Conservation (phyloP, 1,140 invertebrate species). For the Leucophenga varia region DNA sequence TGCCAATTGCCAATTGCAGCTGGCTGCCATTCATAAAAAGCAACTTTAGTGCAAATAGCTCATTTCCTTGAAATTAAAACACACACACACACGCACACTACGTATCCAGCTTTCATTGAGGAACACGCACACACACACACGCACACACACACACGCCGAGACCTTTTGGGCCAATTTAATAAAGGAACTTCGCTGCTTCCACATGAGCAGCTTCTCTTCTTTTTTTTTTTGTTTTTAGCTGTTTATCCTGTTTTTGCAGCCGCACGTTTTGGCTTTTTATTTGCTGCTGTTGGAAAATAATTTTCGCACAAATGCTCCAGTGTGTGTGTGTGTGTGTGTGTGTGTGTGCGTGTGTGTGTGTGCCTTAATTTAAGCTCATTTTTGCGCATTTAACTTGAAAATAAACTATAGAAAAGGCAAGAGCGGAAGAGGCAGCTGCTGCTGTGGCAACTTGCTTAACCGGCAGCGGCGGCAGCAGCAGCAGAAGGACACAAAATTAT, state of each 20-base stretch:
- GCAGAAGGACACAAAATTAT: slow-evolving; percentile 30
- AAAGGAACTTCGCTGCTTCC: slow-evolving; percentile 20
- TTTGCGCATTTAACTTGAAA: slow-evolving; percentile 50
- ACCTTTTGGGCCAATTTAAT: slow-evolving; percentile 42
- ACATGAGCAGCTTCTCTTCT: slow-evolving; percentile 18
- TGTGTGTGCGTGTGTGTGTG: too few relatives aligned
- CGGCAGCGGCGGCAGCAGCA: slow-evolving; percentile 23
- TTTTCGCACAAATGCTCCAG: too few relatives aligned
- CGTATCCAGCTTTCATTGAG: too few relatives aligned
- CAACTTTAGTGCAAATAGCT: too few relatives aligned
- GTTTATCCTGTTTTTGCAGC: slow-evolving; percentile 28
- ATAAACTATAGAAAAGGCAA: slow-evolving; percentile 39
- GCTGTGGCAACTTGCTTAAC: slow-evolving; percentile 34
- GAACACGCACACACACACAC: too few relatives aligned
- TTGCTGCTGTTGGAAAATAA: slow-evolving; percentile 33
- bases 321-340: too few relatives aligned
- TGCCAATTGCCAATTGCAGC: too few relatives aligned
- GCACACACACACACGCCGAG: too few relatives aligned
- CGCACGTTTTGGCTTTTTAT: slow-evolving; percentile 49
- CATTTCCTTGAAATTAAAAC: too few relatives aligned
- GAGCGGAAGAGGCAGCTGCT: slow-evolving; percentile 23
- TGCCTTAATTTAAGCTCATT: slow-evolving; percentile 52
- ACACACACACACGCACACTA: too few relatives aligned
- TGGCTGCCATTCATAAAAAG: too few relatives aligned
- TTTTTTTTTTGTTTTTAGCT: slow-evolving; percentile 7